Evolutionary conservation across 2,888 invertebrate species (phyloP).

Genomic region (Thymelicus acteon): DNA sequence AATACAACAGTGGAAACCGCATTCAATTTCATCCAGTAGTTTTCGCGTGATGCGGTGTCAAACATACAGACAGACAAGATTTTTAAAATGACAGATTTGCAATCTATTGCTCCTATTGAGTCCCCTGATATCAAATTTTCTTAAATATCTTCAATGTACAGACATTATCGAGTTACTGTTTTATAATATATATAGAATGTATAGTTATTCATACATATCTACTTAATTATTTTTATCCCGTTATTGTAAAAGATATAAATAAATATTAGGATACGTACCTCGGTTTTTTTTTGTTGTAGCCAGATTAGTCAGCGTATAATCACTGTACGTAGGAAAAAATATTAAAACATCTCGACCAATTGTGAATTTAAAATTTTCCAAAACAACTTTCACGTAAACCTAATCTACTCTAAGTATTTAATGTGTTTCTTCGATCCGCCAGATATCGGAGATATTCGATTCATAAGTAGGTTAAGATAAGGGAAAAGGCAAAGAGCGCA

Average conservation of each 20-base stretch:
- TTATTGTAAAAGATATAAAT: not conserved
- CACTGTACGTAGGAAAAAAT: not conserved
- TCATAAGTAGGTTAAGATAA: slow-evolving; percentile 60
- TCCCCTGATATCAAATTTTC: too few relatives aligned
- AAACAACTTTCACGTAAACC: not conserved
- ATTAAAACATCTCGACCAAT: not conserved
- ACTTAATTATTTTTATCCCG: too few relatives aligned
- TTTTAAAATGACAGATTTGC: too few relatives aligned
- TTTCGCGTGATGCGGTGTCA: too few relatives aligned
- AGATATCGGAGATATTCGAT: slow-evolving; percentile 58
- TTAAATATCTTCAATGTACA: too few relatives aligned
- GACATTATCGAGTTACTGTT: too few relatives aligned
- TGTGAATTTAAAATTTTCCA: not conserved
- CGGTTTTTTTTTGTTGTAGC: not conserved
- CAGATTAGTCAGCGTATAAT: not conserved
- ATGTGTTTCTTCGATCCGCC: slow-evolving; percentile 54
- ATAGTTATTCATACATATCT: too few relatives aligned
- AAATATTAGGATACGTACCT: slow-evolving; percentile 2
- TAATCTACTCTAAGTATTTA: slow-evolving; percentile 47
- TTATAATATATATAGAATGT: too few relatives aligned
- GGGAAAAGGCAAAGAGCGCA: slow-evolving; percentile 59
- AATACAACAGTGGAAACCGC: too few relatives aligned
- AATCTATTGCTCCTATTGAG: too few relatives aligned
- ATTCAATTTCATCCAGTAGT: too few relatives aligned
- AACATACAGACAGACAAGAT: too few relatives aligned